phyloP scores from a whole-genome alignment of 1,140 invertebrate species.

The Leucophenga varia region DNA sequence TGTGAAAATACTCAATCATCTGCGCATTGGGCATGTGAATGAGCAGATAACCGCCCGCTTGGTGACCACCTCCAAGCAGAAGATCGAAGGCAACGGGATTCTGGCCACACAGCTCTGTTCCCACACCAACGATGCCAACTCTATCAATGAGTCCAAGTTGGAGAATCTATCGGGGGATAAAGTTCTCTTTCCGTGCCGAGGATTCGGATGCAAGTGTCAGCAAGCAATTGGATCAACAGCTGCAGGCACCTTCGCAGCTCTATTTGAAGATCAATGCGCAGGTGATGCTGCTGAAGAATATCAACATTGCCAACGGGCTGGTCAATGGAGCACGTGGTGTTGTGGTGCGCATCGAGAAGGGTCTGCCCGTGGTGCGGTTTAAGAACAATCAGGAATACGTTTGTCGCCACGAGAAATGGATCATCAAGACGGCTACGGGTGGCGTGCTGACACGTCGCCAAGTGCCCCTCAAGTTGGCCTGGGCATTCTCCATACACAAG shows the following conservation, averaged over 20 bases:
- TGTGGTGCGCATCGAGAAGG: constrained; percentile 73
- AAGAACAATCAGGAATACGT: constrained; percentile 72
- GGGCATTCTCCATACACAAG: constrained; percentile 98
- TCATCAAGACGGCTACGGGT: constrained; percentile 72
- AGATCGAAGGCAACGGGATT: constrained; percentile 83
- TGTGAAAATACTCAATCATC: constrained; percentile 81
- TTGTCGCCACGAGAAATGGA: constrained; percentile 80
- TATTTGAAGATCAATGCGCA: constrained; percentile 80
- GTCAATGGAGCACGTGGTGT: constrained; percentile 93
- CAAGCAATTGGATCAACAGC: constrained; percentile 73
- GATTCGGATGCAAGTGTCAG: constrained; percentile 72
- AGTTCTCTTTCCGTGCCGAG: constrained; percentile 68
- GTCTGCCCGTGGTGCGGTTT: constrained; percentile 86
- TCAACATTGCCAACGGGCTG: constrained; percentile 80
- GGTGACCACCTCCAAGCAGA: constrained; percentile 70
- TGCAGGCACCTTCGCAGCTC: constrained; percentile 72
- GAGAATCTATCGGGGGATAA: constrained; percentile 68
- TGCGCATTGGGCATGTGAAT: constrained; percentile 78
- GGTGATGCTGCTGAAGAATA: constrained; percentile 91
- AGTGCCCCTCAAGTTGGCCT: constrained; percentile 87
- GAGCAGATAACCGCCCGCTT: constrained; percentile 68
- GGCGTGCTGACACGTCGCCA: constrained; percentile 65
- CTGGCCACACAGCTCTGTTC: constrained; percentile 88
- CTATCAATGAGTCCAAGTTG: constrained; percentile 82
- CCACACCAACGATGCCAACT: constrained; percentile 86